Base-by-base conservation (phyloP, 2,113 vertebrate species). In the Phrynocephalus versicolor region DNA sequence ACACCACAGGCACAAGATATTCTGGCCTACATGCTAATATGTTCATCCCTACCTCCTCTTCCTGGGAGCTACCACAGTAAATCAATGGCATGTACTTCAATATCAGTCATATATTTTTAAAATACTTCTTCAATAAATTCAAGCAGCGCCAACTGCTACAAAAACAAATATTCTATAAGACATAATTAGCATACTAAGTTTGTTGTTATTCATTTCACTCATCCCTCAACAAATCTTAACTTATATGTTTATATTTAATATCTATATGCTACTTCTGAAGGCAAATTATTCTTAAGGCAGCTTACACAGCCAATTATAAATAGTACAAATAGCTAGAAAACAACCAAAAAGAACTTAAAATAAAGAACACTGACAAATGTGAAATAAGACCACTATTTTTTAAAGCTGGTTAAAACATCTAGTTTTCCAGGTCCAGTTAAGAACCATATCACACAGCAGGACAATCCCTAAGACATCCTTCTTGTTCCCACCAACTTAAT, bases 111-210 rank as follows among this genome's bases (percentile, higher is more conserved):
- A 0, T 35, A 35, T 71, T 4, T 77, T 83, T 76, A 35, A 77
- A 58, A 87, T 88, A 88, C 41, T 83, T 80, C 33, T 83, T 88
- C 75, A 89, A 87, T 93, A 89, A 21, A 84, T 1, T 89, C 81
- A 16, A 14, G 87, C 82, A 79, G 70, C 21, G 84, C 37, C 39
- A 21, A 35, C 67, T 79, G 23, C 41, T 84, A 30, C 23, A 58
- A 13, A 90, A 89, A 93, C 87, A 87, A 94, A 51, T 51, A 51
- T 51, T 51, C 45, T 51, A 51, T 51, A 51, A 51, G 45, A 51
- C 45, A 51, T 51, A 51, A 5, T 6, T 51, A 51, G 45, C 10
- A 51, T 10, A 51, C 5, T 51, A 76, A 91, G 81, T 62, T 86
- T 83, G 37, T 33, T 89, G 15, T 67, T n/a, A n/a, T n/a, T 37